Evolutionary conservation across 2,888 invertebrate genomes (phyloP), one percentile per base, ranked within the genome.

Genomic region (Lydus trimaculatus): DNA sequence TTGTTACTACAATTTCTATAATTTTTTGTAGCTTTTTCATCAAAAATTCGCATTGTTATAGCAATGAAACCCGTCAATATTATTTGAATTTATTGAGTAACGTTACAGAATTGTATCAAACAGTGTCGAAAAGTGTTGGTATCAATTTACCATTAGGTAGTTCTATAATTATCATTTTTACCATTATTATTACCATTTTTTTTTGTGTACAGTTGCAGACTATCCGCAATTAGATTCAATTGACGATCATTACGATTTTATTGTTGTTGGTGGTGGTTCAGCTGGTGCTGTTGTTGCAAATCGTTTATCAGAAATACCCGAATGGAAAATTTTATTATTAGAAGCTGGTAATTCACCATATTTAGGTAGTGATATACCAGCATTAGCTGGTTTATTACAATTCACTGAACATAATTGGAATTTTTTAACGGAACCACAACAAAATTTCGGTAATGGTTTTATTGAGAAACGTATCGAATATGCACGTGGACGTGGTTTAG

Each of bases 211-310:
- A 43, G 43, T n/a, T 43, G 43, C 17, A 0, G 43, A 43, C 2
- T 43, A 43, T 17, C 17, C 43, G 7, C n/a, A 43, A 8, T 17
- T 43, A 1, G 23, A 68, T 69, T 25, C 61, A 70, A 71, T 39
- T 36, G 36, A 36, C n/a, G 20, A 63, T 5, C 67, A 71, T 31
- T 87, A 83, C 80, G 92, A 92, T 78, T 92, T 91, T 75, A 85
- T 92, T 4, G 85, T 92, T 28, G 86, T 92, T 0, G 92, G 93
- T 0, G 91, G 91, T 0, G 92, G 93, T 0, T 89, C 92, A 0
- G 90, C 91, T 0, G 94, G 94, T 0, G 89, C 92, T 0, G 91
- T 90, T 0, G 78, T 94, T 8, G 93, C 93, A 0, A 89, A 91
- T 74, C 87, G 94, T 1, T 85, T 94, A 0, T 88, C 91, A 0